Percentiles rank a stretch among this genome's conserved stretches.
These are phyloP conservation scores for Lepus townsendii DNA, from an alignment of 2,797 vertebrate species.

Conservation along the genomic window DNA sequence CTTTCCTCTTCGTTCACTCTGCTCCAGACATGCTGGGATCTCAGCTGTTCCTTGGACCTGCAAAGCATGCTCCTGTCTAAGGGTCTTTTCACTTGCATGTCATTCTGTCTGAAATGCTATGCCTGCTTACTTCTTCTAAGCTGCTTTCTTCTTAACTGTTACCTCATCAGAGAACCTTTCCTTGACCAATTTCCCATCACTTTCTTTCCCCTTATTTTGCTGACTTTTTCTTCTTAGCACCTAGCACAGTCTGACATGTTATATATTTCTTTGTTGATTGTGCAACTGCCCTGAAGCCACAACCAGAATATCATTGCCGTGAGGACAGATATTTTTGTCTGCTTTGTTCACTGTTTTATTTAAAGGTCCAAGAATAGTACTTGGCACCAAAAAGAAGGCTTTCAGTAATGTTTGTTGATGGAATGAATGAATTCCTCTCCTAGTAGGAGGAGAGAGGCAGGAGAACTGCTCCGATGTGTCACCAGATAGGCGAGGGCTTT, in stretches of 20 bases:
- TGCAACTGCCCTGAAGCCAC: not conserved
- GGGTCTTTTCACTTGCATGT: not conserved
- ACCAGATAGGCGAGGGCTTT: conserved; percentile 1
- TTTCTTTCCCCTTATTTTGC: conserved; percentile 3
- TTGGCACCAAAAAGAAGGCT: not conserved
- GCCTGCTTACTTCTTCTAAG: conserved; percentile 42
- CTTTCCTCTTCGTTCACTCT: conserved; percentile 23
- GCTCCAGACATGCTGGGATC: not conserved
- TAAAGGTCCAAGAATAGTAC: not conserved
- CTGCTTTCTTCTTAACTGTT: conserved; percentile 4
- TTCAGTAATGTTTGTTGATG: conserved; percentile 54
- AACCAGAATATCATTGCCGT: conserved; percentile 49
- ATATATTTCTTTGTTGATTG: conserved; percentile 18
- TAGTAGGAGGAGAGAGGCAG: conserved; percentile 7
- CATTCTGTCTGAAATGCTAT: conserved; percentile 35
- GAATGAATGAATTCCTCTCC: conserved; percentile 30
- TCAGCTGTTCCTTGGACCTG: conserved; percentile 13
- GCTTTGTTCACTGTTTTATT: conserved; percentile 43
- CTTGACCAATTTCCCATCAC: conserved; percentile 49
- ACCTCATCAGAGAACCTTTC: conserved; percentile 42
- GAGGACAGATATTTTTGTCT: conserved; percentile 49
- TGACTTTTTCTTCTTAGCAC: conserved; percentile 52
- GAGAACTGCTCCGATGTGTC: conserved; percentile 32
- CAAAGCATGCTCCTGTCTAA: not conserved
- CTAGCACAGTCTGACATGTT: conserved; percentile 13